Percentiles rank a stretch among this genome's conserved stretches.
Evolutionary conservation across 2,797 vertebrate species (phyloP).

Genomic region (Diplodus sargus): DNA sequence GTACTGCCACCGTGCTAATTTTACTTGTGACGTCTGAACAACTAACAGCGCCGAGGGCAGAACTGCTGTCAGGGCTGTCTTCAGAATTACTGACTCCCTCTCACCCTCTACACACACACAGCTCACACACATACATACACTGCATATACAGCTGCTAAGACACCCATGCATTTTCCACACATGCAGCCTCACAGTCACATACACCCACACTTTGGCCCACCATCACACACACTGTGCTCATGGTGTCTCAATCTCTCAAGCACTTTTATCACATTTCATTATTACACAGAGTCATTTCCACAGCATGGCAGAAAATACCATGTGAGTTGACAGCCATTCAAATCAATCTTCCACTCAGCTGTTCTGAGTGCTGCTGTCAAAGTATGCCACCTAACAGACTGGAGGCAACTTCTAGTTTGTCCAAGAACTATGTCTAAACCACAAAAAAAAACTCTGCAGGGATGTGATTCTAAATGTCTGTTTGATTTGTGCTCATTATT

Average conservation of each 20-base stretch:
- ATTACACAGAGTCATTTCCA: slow-evolving; percentile 4
- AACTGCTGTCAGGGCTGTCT: slow-evolving; percentile 48
- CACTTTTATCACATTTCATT: not conserved
- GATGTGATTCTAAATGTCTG: not conserved
- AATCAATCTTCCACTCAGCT: slow-evolving; percentile 43
- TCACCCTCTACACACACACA: not conserved
- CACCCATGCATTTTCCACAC: slow-evolving; percentile 1
- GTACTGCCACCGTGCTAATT: slow-evolving; percentile 56
- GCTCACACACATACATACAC: not conserved
- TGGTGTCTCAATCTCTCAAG: not conserved
- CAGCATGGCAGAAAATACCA: slow-evolving; percentile 31
- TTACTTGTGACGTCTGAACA: slow-evolving; percentile 60
- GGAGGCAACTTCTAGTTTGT: not conserved
- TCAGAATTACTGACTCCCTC: slow-evolving; percentile 42
- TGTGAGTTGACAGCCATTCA: slow-evolving; percentile 34
- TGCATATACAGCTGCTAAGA: slow-evolving; percentile 6
- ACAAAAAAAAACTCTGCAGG: no score
- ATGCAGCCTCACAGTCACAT: not conserved
- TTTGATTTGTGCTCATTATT: not conserved
- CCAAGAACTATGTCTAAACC: not conserved
- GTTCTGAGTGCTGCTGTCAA: slow-evolving; percentile 21
- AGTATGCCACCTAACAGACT: slow-evolving; percentile 15
- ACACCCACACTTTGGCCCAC: not conserved
- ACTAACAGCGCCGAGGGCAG: slow-evolving; percentile 38
- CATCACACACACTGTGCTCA: slow-evolving; percentile 1